phyloP scores from a whole-genome alignment of 1,140 invertebrate species.

The Euura lappo region DNA sequence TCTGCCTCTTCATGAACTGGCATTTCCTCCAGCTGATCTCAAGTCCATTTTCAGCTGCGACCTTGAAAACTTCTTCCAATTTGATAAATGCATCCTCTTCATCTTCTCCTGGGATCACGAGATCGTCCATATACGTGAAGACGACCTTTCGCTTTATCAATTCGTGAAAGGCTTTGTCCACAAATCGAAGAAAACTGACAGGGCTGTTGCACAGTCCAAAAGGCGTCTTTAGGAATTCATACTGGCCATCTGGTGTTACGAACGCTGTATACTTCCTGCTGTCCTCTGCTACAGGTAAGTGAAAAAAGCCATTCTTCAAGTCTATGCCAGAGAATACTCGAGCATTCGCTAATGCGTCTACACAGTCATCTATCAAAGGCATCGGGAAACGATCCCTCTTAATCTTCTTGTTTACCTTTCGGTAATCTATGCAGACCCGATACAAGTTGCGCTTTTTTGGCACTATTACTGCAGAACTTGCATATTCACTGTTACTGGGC shows the following conservation, averaged over 20 bases:
- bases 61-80: slow-evolving; percentile 29
- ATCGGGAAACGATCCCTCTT: slow-evolving; percentile 42
- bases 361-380: slow-evolving; percentile 44
- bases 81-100: slow-evolving; percentile 27
- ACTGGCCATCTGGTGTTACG: slow-evolving; percentile 35
- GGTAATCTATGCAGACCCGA: slow-evolving; percentile 62
- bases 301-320: slow-evolving; percentile 34
- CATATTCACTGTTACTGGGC: slow-evolving; percentile 47
- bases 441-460: slow-evolving; percentile 56
- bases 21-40: slow-evolving; percentile 38
- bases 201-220: slow-evolving; percentile 42
- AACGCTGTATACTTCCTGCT: slow-evolving; percentile 42
- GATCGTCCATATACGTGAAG: slow-evolving; percentile 28
- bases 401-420: slow-evolving; percentile 53
- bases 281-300: slow-evolving; percentile 25
- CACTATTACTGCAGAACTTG: slow-evolving; percentile 55
- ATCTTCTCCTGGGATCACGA: slow-evolving; percentile 25
- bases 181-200: slow-evolving; percentile 21
- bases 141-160: not conserved
- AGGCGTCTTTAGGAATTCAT: slow-evolving; percentile 35
- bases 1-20: slow-evolving; percentile 27
- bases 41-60: slow-evolving; percentile 25
- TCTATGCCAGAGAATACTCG: slow-evolving; percentile 38
- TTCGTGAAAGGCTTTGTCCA: no score
- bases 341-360: slow-evolving; percentile 33